Conservation (phyloP, 2,797 vertebrate species). For the Sandelia bainsii region DNA sequence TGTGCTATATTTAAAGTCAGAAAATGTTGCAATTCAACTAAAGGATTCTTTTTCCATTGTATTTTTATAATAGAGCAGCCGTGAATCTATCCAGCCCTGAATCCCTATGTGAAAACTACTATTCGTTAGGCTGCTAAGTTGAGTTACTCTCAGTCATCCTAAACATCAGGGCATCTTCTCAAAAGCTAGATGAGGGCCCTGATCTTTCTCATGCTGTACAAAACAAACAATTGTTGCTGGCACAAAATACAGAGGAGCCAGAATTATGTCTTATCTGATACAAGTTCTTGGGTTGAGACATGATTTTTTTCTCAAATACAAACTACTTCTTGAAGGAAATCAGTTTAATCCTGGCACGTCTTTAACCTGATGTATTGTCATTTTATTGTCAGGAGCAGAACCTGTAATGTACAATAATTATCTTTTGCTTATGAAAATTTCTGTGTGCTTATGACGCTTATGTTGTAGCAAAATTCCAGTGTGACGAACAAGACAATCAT, state of each 20-base stretch:
- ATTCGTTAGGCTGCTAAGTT: slow-evolving; percentile 44
- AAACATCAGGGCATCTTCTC: slow-evolving; percentile 65
- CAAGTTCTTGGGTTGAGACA: slow-evolving; percentile 52
- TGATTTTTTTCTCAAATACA: slow-evolving; percentile 39
- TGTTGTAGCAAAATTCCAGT: background rate
- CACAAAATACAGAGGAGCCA: slow-evolving; percentile 75
- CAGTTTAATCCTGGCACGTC: background rate
- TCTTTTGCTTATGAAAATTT: slow-evolving; percentile 3
- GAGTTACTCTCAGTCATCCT: slow-evolving; percentile 46
- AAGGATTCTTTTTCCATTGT: background rate
- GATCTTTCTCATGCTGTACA: slow-evolving; percentile 73
- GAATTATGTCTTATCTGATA: slow-evolving; percentile 82
- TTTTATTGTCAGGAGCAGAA: slow-evolving; percentile 6
- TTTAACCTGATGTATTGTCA: slow-evolving; percentile 17
- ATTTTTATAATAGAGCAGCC: background rate
- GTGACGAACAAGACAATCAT: slow-evolving; percentile 11
- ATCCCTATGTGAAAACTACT: slow-evolving; percentile 24
- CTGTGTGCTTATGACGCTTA: background rate
- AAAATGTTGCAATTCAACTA: background rate
- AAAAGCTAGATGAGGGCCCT: slow-evolving; percentile 67
- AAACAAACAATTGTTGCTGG: slow-evolving; percentile 81
- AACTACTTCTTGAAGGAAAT: slow-evolving; percentile 31
- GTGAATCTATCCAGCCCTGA: background rate
- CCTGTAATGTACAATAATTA: background rate
- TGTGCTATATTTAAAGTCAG: background rate